Percentiles rank a stretch among this genome's conserved stretches.
These are phyloP conservation scores for Cyprinodon tularosa DNA, from an alignment of 2,113 vertebrate genomes.

Conservation along the genomic window DNA sequence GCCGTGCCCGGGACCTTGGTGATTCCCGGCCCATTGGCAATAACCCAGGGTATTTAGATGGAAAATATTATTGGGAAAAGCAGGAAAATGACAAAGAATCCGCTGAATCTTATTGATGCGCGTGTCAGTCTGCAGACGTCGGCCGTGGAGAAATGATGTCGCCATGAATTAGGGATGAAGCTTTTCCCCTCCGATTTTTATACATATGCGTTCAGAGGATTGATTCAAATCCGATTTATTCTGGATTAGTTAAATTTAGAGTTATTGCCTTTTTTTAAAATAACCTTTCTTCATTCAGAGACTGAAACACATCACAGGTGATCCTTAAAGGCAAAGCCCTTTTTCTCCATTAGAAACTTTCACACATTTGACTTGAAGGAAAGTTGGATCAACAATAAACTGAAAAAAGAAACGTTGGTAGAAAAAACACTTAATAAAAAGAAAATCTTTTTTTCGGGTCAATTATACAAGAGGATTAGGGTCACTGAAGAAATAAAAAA, in stretches of 20 bases:
- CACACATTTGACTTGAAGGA: neutral
- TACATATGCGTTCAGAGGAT: slow-evolving; percentile 22
- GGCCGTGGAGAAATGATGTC: slow-evolving; percentile 19
- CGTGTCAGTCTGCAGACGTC: slow-evolving; percentile 12
- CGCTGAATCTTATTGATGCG: slow-evolving; percentile 40
- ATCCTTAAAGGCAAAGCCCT: neutral
- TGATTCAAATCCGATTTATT: slow-evolving; percentile 34
- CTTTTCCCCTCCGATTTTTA: slow-evolving; percentile 23
- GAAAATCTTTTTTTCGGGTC: too few relatives aligned
- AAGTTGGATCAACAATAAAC: neutral
- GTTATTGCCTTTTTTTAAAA: slow-evolving; percentile 50
- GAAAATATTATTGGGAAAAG: slow-evolving; percentile 19
- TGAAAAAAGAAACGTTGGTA: too few relatives aligned
- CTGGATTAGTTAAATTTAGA: slow-evolving; percentile 44
- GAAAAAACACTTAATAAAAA: too few relatives aligned
- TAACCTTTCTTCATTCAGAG: neutral
- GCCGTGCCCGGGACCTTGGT: slow-evolving; percentile 30
- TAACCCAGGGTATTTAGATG: slow-evolving; percentile 40
- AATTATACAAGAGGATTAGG: too few relatives aligned
- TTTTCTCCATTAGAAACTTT: neutral
- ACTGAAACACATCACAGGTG: slow-evolving; percentile 7
- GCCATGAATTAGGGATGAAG: neutral
- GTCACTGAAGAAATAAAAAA: too few relatives aligned
- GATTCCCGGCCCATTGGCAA: slow-evolving; percentile 30
- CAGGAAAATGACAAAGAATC: slow-evolving; percentile 23